phyloP scores from a whole-genome alignment of 2,797 vertebrate genomes.

The Xiphorhynchus erythropygius region DNA sequence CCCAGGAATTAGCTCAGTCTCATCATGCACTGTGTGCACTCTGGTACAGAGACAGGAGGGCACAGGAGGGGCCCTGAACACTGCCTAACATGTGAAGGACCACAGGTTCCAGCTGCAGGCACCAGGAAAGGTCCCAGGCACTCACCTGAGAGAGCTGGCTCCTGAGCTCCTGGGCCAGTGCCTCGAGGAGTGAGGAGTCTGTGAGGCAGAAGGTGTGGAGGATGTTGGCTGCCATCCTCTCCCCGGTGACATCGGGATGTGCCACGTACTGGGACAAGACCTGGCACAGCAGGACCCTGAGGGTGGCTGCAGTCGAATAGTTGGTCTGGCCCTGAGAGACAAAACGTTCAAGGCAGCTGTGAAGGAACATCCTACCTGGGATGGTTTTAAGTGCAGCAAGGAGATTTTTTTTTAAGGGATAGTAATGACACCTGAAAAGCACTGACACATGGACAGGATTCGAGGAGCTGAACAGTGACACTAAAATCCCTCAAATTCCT shows the following conservation, averaged over 20 bases:
- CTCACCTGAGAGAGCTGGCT: slow-evolving; percentile 71
- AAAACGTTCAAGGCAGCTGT: neutral
- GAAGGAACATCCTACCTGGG: neutral
- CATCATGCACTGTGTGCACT: neutral
- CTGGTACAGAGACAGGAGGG: neutral
- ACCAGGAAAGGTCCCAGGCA: neutral
- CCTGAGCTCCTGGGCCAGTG: slow-evolving; percentile 68
- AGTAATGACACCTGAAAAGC: neutral
- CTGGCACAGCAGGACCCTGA: slow-evolving; percentile 71
- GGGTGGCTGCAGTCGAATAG: slow-evolving; percentile 50
- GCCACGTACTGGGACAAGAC: slow-evolving; percentile 7
- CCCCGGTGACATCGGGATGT: neutral
- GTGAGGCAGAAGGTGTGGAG: slow-evolving; percentile 75
- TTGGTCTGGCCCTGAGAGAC: slow-evolving; percentile 32
- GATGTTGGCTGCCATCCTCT: slow-evolving; percentile 69
- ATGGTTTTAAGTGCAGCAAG: neutral
- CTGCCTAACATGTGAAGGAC: neutral
- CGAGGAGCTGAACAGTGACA: neutral
- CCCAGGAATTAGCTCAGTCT: neutral
- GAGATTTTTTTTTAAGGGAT: neutral
- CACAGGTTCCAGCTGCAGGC: neutral
- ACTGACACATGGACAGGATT: neutral
- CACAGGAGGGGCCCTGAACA: fast-evolving
- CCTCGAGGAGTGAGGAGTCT: slow-evolving; percentile 64
- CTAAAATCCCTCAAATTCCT: neutral